Percentiles rank a stretch among this genome's conserved stretches.
Conservation (phyloP, 2,113 vertebrate species). For the Albula glossodonta region DNA sequence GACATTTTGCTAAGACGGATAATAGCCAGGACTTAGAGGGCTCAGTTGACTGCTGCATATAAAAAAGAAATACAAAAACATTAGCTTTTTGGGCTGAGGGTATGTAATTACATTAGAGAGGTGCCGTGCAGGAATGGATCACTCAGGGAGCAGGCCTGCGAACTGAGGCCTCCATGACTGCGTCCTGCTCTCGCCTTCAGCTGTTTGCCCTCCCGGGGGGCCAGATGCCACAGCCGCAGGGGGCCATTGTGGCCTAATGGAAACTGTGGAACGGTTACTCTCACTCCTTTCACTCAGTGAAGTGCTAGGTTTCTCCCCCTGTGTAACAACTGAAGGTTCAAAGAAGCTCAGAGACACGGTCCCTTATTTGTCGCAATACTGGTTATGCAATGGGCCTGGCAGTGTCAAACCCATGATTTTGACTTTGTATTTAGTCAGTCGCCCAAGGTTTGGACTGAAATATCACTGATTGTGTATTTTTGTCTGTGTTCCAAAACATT, state of each 20-base stretch:
- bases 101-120: not conserved
- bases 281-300: slow-evolving; percentile 27
- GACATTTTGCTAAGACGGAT: slow-evolving; percentile 60
- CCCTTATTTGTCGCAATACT: slow-evolving; percentile 28
- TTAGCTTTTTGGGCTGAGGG: slow-evolving; percentile 4
- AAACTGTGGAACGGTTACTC: slow-evolving; percentile 29
- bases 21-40: slow-evolving; percentile 60
- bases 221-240: not conserved
- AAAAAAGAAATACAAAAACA: slow-evolving; percentile 57
- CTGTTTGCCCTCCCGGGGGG: slow-evolving; percentile 1
- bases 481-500: not conserved
- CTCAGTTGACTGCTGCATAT: slow-evolving; percentile 54
- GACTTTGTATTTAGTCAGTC: not conserved
- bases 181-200: not conserved
- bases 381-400: slow-evolving; percentile 32
- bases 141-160: slow-evolving; percentile 55
- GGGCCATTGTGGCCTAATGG: slow-evolving; percentile 23
- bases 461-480: not conserved
- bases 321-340: slow-evolving; percentile 65
- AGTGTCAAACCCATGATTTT: slow-evolving; percentile 21
- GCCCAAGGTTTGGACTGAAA: not conserved
- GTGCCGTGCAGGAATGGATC: slow-evolving; percentile 40
- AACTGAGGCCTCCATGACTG: slow-evolving; percentile 36
- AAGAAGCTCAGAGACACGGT: slow-evolving; percentile 51
- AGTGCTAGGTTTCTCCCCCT: slow-evolving; percentile 27